phyloP scores from a whole-genome alignment of 2,888 invertebrate genomes.

The Leptinotarsa haldemani region DNA sequence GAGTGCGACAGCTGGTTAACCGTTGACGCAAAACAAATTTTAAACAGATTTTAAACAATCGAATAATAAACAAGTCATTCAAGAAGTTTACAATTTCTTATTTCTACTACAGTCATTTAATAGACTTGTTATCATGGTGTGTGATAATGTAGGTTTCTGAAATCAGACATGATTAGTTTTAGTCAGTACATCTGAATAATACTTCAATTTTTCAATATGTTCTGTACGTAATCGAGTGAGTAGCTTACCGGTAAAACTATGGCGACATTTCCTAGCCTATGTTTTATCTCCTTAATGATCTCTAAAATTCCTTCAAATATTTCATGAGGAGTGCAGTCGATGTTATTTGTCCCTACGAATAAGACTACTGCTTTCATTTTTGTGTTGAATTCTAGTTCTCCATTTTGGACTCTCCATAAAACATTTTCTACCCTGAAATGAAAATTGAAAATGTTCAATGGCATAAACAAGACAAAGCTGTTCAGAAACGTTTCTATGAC shows the following conservation, averaged over 20 bases:
- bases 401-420: slow-evolving; percentile 76
- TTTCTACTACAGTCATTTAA: too few species aligned
- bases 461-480: too few species aligned
- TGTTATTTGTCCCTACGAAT: slow-evolving; percentile 76
- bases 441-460: neutral
- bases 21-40: too few species aligned
- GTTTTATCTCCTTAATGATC: slow-evolving; percentile 70
- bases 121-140: too few species aligned
- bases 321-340: slow-evolving; percentile 71
- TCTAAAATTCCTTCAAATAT: slow-evolving; percentile 73
- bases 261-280: slow-evolving; percentile 69
- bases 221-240: neutral
- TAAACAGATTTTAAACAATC: too few species aligned
- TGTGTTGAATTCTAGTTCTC: slow-evolving; percentile 74
- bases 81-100: too few species aligned
- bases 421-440: slow-evolving; percentile 72
- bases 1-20: too few species aligned
- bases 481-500: too few species aligned
- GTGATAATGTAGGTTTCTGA: too few species aligned
- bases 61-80: too few species aligned
- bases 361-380: slow-evolving; percentile 76
- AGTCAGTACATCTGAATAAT: neutral
- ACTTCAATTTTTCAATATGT: neutral
- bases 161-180: too few species aligned
- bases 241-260: slow-evolving; percentile 71